These are phyloP conservation scores for Drosophila auraria DNA, from an alignment of 1,140 invertebrate genomes.

Conservation along the genomic window DNA sequence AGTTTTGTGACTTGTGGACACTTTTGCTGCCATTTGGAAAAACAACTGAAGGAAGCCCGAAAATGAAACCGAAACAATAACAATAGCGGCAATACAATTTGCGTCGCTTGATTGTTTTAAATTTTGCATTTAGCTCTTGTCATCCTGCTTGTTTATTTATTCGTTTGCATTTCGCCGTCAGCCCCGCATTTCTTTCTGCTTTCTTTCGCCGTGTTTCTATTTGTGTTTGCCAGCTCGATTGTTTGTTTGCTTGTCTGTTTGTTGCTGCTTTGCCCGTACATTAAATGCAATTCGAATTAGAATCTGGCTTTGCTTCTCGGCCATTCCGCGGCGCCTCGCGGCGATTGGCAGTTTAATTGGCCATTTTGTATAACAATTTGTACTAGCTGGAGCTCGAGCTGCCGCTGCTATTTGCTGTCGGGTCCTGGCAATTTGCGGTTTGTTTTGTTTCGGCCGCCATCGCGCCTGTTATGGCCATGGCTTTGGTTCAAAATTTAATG, in stretches of 20 bases:
- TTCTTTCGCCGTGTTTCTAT: conserved; percentile 1
- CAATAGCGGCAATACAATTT: conserved; percentile 20
- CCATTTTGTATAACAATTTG: conserved; percentile 52
- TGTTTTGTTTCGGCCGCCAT: conserved; percentile 27
- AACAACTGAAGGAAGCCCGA: conserved; percentile 5
- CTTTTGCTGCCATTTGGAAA: conserved; percentile 31
- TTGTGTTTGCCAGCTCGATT: conserved; percentile 18
- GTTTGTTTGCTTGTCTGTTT: conserved; percentile 31
- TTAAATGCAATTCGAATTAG: conserved; percentile 54
- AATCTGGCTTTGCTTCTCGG: conserved; percentile 35
- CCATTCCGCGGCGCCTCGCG: conserved; percentile 28
- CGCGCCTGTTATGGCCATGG: conserved; percentile 19
- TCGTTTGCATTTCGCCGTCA: conserved; percentile 33
- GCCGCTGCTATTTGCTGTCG: conserved; percentile 22
- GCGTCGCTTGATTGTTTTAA: conserved; percentile 47
- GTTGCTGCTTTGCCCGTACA: conserved; percentile 14
- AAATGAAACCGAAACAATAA: conserved; percentile 25
- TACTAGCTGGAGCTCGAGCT: not conserved
- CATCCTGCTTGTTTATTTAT: conserved; percentile 21
- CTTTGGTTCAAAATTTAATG: conserved; percentile 46
- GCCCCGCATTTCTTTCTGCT: not conserved
- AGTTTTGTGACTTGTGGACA: conserved; percentile 41
- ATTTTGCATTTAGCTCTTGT: conserved; percentile 54
- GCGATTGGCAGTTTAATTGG: conserved; percentile 54
- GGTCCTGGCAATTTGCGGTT: conserved; percentile 29